Evolutionary conservation across 2,888 invertebrate species (phyloP).

Genomic region (Scaptomyza cyrtandrae): DNA sequence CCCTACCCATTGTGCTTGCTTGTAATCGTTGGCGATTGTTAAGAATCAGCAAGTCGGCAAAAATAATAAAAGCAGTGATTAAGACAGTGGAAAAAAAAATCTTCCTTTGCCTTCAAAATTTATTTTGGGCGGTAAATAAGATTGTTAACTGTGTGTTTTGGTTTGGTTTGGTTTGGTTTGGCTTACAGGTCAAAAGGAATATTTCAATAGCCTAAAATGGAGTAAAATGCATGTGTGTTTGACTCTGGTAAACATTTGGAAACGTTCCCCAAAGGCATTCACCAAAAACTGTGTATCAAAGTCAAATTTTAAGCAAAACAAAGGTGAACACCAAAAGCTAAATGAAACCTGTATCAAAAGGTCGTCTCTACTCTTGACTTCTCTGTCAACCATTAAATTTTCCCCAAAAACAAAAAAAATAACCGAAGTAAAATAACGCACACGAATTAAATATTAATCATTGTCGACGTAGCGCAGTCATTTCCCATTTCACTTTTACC

Average conservation of each 20-base stretch:
- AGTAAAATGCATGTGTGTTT: conserved; percentile 30
- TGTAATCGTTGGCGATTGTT: conserved; percentile 81
- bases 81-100: conserved; percentile 32
- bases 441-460: conserved; percentile 77
- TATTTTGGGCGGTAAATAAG: conserved; percentile 1
- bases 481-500: not conserved
- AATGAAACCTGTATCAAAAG: conserved; percentile 12
- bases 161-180: conserved; percentile 29
- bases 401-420: conserved; percentile 63
- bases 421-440: conserved; percentile 44
- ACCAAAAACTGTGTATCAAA: conserved; percentile 38
- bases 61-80: conserved; percentile 73
- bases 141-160: conserved; percentile 37
- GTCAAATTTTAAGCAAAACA: conserved; percentile 56
- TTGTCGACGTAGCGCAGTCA: conserved; percentile 54
- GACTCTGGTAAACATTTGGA: conserved; percentile 33
- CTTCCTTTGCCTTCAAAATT: conserved; percentile 13
- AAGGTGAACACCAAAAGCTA: conserved; percentile 21
- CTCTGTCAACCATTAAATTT: conserved; percentile 72
- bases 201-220: conserved; percentile 63
- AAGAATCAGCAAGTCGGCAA: conserved; percentile 71
- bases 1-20: conserved; percentile 21
- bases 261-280: conserved; percentile 58
- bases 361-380: not conserved
- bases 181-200: conserved; percentile 70